phyloP scores from a whole-genome alignment of 2,888 invertebrate genomes.

The Dicyrtoma fusca region DNA sequence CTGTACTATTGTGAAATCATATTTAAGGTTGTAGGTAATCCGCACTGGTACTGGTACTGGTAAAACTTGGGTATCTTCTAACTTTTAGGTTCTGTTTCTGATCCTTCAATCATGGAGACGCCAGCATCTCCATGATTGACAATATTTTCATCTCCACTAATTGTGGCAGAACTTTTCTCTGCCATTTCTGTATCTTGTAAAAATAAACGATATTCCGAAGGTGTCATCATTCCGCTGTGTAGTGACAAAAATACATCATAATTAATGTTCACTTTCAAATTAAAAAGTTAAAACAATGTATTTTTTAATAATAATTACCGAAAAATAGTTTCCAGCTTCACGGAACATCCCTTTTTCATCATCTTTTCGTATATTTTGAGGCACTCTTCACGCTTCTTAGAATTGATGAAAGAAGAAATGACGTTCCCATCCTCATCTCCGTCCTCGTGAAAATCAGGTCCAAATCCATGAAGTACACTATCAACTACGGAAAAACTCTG shows the following conservation, averaged over 20 bases:
- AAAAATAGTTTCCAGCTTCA: slow-evolving; percentile 54
- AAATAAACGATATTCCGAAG: slow-evolving; percentile 52
- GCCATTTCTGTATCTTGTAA: slow-evolving; percentile 48
- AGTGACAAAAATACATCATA: not conserved
- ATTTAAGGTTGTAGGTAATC: not conserved
- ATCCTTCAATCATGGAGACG: slow-evolving; percentile 1
- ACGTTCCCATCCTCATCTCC: slow-evolving; percentile 2
- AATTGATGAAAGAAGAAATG: slow-evolving; percentile 44
- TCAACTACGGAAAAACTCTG: slow-evolving; percentile 21
- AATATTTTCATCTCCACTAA: not conserved
- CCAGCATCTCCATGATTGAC: slow-evolving; percentile 23
- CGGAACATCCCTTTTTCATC: slow-evolving; percentile 51
- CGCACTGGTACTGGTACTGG: not conserved
- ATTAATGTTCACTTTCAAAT: no score
- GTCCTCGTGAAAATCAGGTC: not conserved
- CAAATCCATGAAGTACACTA: slow-evolving; percentile 12
- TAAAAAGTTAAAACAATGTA: no score
- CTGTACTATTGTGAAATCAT: no score
- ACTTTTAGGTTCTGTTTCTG: not conserved
- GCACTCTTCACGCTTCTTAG: slow-evolving; percentile 54
- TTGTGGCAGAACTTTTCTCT: slow-evolving; percentile 11
- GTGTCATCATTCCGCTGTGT: slow-evolving; percentile 54
- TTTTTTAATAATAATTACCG: slow-evolving; percentile 42
- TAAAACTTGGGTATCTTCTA: not conserved
- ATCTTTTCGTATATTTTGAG: slow-evolving; percentile 54